A percentile compares a stretch with the other conserved stretches of the same genome.
Evolutionary conservation across 2,888 invertebrate species (phyloP).

Genomic region (Nasonovia ribisnigri): DNA sequence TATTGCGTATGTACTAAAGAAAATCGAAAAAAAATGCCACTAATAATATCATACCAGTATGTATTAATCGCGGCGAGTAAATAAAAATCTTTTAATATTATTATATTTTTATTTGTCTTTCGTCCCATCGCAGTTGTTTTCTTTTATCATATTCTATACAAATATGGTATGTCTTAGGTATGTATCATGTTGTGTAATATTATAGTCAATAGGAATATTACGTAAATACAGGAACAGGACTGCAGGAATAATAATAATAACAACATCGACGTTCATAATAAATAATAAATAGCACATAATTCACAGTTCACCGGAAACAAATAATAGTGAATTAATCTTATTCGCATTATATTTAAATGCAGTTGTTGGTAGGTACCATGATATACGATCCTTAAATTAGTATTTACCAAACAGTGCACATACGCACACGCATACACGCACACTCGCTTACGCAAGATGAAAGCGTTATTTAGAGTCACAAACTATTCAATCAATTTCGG

Average conservation of each 20-base stretch:
- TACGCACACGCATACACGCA: background rate
- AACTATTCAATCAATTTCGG: conserved; percentile 37
- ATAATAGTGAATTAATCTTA: conserved; percentile 9
- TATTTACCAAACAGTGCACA: conserved; percentile 19
- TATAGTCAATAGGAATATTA: background rate
- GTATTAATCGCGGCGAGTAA: background rate
- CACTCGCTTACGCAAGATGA: background rate
- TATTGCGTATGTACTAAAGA: background rate
- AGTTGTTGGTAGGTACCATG: background rate
- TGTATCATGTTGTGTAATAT: background rate
- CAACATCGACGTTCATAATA: background rate
- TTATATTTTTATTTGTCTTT: conserved; percentile 3
- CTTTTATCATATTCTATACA: background rate
- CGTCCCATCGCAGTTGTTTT: background rate
- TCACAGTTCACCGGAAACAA: background rate
- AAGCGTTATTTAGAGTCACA: background rate
- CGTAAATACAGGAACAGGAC: conserved; percentile 1
- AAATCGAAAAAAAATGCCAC: background rate
- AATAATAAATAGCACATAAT: background rate
- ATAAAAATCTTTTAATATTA: background rate
- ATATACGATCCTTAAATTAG: background rate
- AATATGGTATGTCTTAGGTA: background rate
- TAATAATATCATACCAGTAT: background rate
- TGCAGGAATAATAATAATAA: background rate
- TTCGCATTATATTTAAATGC: background rate